These are phyloP conservation scores for Archips xylosteana DNA, from an alignment of 2,888 invertebrate genomes.

Conservation along the genomic window DNA sequence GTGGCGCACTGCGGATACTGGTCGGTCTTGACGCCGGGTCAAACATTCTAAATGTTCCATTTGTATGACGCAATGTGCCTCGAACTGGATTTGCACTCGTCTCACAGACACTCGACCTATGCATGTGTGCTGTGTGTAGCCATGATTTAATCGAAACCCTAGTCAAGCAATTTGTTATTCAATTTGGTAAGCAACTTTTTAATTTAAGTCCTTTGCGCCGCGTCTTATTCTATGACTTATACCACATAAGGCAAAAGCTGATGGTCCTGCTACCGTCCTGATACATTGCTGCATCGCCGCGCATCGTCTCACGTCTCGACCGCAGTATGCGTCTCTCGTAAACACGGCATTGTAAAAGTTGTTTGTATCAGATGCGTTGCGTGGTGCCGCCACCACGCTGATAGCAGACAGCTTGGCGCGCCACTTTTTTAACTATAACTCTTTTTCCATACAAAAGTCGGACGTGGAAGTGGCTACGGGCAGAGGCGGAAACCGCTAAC, in stretches of 20 bases:
- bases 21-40: slow-evolving; percentile 65
- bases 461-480: slow-evolving; percentile 58
- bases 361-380: slow-evolving; percentile 53
- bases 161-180: slow-evolving; percentile 30
- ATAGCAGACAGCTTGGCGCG: slow-evolving; percentile 83
- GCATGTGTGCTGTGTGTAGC: slow-evolving; percentile 55
- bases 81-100: slow-evolving; percentile 80
- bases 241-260: background rate
- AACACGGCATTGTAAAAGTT: slow-evolving; percentile 54
- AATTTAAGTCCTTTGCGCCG: slow-evolving; percentile 2
- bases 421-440: slow-evolving; percentile 75
- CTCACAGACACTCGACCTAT: slow-evolving; percentile 61
- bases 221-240: background rate
- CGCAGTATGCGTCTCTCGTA: slow-evolving; percentile 51
- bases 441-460: slow-evolving; percentile 70
- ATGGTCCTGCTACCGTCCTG: background rate
- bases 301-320: slow-evolving; percentile 38
- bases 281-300: slow-evolving; percentile 54
- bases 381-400: slow-evolving; percentile 62
- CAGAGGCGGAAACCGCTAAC: slow-evolving; percentile 66
- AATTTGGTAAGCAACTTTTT: background rate
- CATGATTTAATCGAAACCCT: slow-evolving; percentile 44
- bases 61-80: slow-evolving; percentile 77
- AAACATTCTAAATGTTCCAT: slow-evolving; percentile 80
- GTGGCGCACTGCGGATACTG: slow-evolving; percentile 51